phyloP scores from a whole-genome alignment of 2,888 invertebrate species.

The Tridacna crocea region DNA sequence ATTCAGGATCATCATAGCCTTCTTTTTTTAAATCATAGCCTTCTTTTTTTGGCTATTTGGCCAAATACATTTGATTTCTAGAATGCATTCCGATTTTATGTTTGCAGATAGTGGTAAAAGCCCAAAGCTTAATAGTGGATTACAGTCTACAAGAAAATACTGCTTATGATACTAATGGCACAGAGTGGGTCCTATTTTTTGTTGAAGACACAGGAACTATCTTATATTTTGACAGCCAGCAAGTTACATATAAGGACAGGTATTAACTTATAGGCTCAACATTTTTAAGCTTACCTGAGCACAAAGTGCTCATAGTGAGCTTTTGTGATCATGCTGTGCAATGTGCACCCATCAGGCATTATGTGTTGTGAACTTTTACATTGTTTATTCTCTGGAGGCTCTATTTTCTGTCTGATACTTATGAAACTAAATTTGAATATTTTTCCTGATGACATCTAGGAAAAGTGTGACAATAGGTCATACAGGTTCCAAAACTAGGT shows the following conservation, averaged over 20 bases:
- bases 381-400: background rate
- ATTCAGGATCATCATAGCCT: too few relatives aligned
- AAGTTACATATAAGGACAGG: background rate
- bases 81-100: background rate
- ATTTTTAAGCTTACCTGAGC: background rate
- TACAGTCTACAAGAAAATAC: background rate
- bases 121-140: background rate
- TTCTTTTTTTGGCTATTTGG: too few relatives aligned
- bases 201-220: constrained; percentile 13
- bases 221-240: background rate
- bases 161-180: background rate
- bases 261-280: too few relatives aligned
- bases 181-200: constrained; percentile 9
- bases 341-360: background rate
- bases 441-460: too few relatives aligned
- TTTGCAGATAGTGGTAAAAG: constrained; percentile 6
- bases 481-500: background rate
- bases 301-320: background rate
- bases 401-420: background rate
- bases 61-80: too few relatives aligned
- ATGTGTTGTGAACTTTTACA: background rate
- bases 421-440: background rate
- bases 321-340: background rate
- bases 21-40: too few relatives aligned
- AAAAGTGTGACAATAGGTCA: background rate